Evolutionary conservation across 1,140 invertebrate species (phyloP), one percentile per base, ranked within the genome.

Genomic region (Tetragnatha versicolor): DNA sequence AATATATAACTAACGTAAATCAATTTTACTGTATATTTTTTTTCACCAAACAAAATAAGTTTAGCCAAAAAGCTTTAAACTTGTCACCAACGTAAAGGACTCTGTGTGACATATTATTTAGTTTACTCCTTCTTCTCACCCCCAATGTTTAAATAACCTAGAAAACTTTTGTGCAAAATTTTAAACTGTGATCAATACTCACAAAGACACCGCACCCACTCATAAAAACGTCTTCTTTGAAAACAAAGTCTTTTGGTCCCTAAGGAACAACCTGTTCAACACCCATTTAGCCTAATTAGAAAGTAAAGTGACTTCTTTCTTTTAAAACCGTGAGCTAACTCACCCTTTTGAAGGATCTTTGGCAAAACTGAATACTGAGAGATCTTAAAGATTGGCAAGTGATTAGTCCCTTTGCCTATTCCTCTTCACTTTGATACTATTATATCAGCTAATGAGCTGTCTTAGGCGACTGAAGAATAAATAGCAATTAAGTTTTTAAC

Each of bases 401-500:
- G 65, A 47, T 68, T 68, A 47, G 65, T 35, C 10, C 65, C 60
- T 37, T 22, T 68, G 31, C 65, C 65, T 17, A 10, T 12, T 10
- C 65, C 65, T 68, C 60, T 63, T 63, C 60, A 63, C 60, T 63
- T 49, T 51, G 42, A 68, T 33, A 68, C 65, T 20, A 63, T 51
- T 51, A 47, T 51, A 33, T 45, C 42, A 49, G 45, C 65, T 68
- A 68, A 68, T 68, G 65, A 68, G 65, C 65, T 68, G 65, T 68
- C 65, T 68, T 33, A 68, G 65, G 65, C 65, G 42, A 47, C 25
- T 68, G 65, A 20, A 68, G 65, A 68, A 68, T 68, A 68, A 68
- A 68, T 68, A 68, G 65, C 65, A 68, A 68, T 68, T 68, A 68
- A 68, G 65, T 68, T 68, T 68, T 68, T 68, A 68, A 51, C 65